phyloP scores from a whole-genome alignment of 1,140 invertebrate genomes.

The Bombus confusus region DNA sequence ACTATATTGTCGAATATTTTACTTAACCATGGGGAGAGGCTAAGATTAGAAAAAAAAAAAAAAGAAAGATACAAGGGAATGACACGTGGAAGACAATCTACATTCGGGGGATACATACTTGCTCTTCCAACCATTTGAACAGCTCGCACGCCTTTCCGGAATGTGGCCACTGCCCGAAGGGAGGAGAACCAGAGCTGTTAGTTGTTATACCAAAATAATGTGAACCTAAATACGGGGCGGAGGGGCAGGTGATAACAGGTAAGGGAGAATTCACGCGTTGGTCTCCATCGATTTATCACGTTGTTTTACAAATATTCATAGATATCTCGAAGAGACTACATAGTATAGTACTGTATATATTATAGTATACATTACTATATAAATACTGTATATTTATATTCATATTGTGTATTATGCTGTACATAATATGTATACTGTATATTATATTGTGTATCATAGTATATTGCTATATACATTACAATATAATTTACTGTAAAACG shows the following conservation, averaged over 20 bases:
- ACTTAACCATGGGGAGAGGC: constrained; percentile 6
- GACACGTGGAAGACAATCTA: constrained; percentile 78
- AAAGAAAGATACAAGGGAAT: constrained; percentile 59
- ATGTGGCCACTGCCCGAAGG: constrained; percentile 95
- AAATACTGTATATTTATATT: no score
- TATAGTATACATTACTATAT: no score
- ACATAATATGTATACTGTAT: no score
- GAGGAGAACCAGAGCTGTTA: constrained; percentile 82
- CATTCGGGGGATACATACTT: constrained; percentile 92
- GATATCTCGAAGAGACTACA: no score
- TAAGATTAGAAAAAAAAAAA: constrained; percentile 11
- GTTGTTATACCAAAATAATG: constrained; percentile 80
- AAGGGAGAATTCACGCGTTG: constrained; percentile 43
- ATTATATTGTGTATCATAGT: no score
- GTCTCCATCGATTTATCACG: constrained; percentile 59
- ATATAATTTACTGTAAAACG: constrained; percentile 16
- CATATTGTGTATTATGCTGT: no score
- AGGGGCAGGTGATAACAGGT: constrained; percentile 56
- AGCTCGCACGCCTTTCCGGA: constrained; percentile 99
- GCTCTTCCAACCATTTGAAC: constrained; percentile 98
- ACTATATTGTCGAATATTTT: constrained; percentile 2
- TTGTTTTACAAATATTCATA: not conserved
- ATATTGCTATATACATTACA: no score
- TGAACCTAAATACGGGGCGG: constrained; percentile 75
- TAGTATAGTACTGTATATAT: no score